Evolutionary conservation across 64 coral and sea anemone species (phyloP).

Genomic region (Platygyra sinensis): DNA sequence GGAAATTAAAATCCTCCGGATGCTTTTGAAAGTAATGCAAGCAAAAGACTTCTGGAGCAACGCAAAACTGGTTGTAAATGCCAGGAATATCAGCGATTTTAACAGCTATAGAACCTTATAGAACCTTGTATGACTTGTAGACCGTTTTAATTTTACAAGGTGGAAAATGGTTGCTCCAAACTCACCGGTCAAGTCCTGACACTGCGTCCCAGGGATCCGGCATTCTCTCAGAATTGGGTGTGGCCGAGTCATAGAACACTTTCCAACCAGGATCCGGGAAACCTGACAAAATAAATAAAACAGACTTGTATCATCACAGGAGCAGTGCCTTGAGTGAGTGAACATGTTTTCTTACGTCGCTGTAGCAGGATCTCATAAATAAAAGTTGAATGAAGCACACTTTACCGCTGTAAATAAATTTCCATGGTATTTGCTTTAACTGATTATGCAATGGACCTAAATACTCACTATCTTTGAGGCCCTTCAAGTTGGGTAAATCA

Average conservation of each 20-base stretch:
- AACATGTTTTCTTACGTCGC: too few species aligned
- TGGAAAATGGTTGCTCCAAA: background rate
- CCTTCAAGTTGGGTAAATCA: conserved; percentile 88
- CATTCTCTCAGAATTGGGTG: conserved; percentile 79
- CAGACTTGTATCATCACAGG: background rate
- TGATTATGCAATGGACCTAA: background rate
- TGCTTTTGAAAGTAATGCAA: too few species aligned
- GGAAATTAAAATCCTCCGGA: too few species aligned
- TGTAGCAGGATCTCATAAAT: too few species aligned
- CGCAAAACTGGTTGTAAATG: too few species aligned
- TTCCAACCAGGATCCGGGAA: conserved; percentile 87
- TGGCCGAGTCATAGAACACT: conserved; percentile 90
- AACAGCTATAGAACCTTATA: too few species aligned
- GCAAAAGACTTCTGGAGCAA: too few species aligned
- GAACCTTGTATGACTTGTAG: background rate
- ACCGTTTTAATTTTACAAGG: background rate
- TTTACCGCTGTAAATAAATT: background rate
- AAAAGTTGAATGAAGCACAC: too few species aligned
- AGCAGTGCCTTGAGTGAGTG: too few species aligned
- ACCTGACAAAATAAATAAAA: conserved; percentile 40
- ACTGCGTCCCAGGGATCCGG: conserved; percentile 90
- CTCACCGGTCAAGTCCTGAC: conserved; percentile 87
- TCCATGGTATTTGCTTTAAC: background rate
- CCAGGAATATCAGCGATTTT: too few species aligned
- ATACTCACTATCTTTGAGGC: conserved; percentile 86